Conservation (phyloP, 1,140 invertebrate species). For the Oreohelix idahoensis region DNA sequence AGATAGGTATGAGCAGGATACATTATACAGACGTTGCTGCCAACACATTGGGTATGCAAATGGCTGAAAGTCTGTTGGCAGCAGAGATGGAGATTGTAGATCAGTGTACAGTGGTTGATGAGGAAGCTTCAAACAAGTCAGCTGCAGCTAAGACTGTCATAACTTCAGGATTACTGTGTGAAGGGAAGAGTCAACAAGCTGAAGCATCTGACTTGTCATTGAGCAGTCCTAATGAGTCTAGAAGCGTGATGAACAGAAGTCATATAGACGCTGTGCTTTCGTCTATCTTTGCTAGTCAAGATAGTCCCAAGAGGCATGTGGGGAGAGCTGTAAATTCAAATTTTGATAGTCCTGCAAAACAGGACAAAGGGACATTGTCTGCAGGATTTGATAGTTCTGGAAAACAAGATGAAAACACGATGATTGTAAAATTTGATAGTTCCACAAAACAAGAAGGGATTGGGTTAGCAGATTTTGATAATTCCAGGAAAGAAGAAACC, state of each 20-base stretch:
- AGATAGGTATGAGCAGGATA: too few species aligned
- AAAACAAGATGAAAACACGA: too few species aligned
- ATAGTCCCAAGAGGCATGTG: neutral
- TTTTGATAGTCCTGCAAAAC: too few species aligned
- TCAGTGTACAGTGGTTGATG: neutral
- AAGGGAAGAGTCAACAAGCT: neutral
- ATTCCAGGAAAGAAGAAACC: too few species aligned
- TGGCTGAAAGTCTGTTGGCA: neutral
- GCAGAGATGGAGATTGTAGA: neutral
- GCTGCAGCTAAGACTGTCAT: neutral
- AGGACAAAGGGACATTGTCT: too few species aligned
- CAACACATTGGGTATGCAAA: too few species aligned
- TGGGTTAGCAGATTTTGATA: too few species aligned
- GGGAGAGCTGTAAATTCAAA: neutral
- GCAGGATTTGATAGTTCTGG: too few species aligned
- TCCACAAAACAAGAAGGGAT: too few species aligned
- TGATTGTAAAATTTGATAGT: too few species aligned
- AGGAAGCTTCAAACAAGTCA: neutral
- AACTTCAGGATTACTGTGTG: neutral
- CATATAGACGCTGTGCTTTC: neutral
- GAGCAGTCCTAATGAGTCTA: neutral
- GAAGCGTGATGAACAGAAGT: neutral
- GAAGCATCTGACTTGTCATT: neutral
- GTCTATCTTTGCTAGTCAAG: neutral
- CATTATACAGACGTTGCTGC: too few species aligned